A percentile compares a stretch with the other conserved stretches of the same genome.
These are phyloP conservation scores for Pachyramphus minor DNA, from an alignment of 2,113 vertebrate species.

Conservation along the genomic window DNA sequence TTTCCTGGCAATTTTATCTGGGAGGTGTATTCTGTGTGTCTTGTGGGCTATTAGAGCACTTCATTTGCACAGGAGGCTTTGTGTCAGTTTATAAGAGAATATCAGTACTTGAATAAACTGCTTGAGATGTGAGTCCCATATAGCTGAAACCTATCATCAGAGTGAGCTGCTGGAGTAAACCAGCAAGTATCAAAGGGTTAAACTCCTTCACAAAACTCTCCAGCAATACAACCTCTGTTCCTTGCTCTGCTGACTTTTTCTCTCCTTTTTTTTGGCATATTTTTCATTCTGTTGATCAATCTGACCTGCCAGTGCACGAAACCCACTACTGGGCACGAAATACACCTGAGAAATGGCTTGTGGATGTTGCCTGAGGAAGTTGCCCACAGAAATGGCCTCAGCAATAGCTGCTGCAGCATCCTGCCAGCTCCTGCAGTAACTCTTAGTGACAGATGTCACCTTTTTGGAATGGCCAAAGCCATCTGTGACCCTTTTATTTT, in stretches of 20 bases:
- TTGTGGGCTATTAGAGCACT: neutral
- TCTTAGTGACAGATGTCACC: conserved; percentile 49
- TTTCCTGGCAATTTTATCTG: neutral
- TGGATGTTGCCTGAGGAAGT: neutral
- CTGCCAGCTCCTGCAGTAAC: conserved; percentile 21
- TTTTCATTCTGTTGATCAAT: neutral
- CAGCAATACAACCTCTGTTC: neutral
- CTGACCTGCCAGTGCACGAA: neutral
- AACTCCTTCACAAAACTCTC: neutral
- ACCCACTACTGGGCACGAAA: neutral
- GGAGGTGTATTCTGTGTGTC: neutral
- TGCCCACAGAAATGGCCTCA: neutral
- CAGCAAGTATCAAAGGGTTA: neutral
- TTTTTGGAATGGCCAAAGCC: conserved; percentile 21
- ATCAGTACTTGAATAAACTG: neutral
- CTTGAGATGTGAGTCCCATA: neutral
- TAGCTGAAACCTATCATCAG: neutral
- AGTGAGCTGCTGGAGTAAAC: neutral
- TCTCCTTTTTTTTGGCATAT: neutral
- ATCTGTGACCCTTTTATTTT: conserved; percentile 40
- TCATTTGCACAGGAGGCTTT: neutral
- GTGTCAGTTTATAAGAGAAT: neutral
- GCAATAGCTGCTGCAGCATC: neutral
- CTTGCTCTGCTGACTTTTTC: neutral
- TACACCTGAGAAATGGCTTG: neutral